Percentiles rank a stretch among this genome's conserved stretches.
Conservation (phyloP, 2,797 vertebrate genomes). For the Takifugu rubripes region DNA sequence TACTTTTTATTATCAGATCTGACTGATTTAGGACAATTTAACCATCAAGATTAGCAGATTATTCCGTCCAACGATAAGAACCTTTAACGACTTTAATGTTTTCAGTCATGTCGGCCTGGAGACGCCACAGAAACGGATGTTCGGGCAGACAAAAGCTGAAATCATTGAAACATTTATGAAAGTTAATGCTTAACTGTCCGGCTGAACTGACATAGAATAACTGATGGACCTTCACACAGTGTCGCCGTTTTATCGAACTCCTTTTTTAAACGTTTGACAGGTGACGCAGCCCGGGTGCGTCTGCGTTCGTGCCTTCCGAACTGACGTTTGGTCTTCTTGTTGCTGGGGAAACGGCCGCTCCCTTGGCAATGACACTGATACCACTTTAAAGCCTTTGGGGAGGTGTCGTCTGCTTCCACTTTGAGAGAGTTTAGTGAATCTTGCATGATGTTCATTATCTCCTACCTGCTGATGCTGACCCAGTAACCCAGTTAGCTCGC, state of each 20-base stretch:
- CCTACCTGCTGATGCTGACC: slow-evolving; percentile 1
- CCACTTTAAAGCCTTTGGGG: not conserved
- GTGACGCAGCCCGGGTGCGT: not conserved
- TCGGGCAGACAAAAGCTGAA: too few species aligned
- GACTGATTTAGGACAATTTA: not conserved
- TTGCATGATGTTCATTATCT: not conserved
- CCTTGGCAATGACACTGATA: not conserved
- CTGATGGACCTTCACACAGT: too few species aligned
- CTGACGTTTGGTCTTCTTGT: not conserved
- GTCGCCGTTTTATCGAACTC: too few species aligned
- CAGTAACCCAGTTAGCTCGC: not conserved
- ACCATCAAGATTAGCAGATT: too few species aligned
- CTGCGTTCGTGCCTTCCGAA: not conserved
- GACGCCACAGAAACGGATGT: too few species aligned
- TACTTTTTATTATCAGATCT: not conserved
- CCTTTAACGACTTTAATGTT: too few species aligned
- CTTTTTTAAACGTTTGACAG: not conserved
- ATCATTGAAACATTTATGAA: too few species aligned
- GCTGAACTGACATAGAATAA: too few species aligned
- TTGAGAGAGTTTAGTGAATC: not conserved
- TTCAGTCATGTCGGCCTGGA: too few species aligned
- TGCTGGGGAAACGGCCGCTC: not conserved
- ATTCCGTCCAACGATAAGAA: too few species aligned
- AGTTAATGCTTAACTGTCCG: too few species aligned
- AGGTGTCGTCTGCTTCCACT: not conserved